Base-by-base conservation (phyloP, 1,140 invertebrate genomes). In the Homarus americanus region DNA sequence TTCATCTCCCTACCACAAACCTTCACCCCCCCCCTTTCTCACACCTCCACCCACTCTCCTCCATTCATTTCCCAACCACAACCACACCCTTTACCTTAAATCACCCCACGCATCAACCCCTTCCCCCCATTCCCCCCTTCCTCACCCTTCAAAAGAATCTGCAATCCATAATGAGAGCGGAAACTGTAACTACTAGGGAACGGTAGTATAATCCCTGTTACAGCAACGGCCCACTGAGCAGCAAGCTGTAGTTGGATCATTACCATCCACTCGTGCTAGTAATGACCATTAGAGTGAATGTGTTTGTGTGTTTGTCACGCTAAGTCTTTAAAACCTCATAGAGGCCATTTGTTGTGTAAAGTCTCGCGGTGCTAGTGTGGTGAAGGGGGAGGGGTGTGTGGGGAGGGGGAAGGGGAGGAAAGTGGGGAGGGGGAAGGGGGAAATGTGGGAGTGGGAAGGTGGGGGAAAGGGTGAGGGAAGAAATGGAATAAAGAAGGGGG, bases 221-320 rank as follows among this genome's bases (percentile, higher is more conserved):
- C 69, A 76, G 72, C 72, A 24, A 24, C 83, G 69, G 41, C 5
- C 69, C 69, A 53, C n/a, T 32, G 41, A 73, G 83, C 24, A 75
- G n/a, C 69, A 41, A 34, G 44, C 41, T 69, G 83, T 72, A 86
- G 41, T 76, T 86, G 72, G n/a, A 17, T 53, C 83, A 73, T 86
- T 86, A 86, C 69, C 69, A 84, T 72, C 82, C 63, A 49, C 82
- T 84, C 63, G 72, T n/a, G 15, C 28, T 73, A 36, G 66, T 34
- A 75, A 76, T 73, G 72, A 36, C 41, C 66, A 58, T 86, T 76
- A 86, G 73, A 34, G 83, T 10, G 72, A 86, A 86, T 86, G 72
- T 72, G 83, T 53, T 53, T 24, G 44, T 41, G 24, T 53, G 72
- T 86, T 86, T 86, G 83, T 86, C 66, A 86, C n/a, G 69, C 17